phyloP scores from a whole-genome alignment of 2,113 vertebrate species.

The Eurystomus gularis region DNA sequence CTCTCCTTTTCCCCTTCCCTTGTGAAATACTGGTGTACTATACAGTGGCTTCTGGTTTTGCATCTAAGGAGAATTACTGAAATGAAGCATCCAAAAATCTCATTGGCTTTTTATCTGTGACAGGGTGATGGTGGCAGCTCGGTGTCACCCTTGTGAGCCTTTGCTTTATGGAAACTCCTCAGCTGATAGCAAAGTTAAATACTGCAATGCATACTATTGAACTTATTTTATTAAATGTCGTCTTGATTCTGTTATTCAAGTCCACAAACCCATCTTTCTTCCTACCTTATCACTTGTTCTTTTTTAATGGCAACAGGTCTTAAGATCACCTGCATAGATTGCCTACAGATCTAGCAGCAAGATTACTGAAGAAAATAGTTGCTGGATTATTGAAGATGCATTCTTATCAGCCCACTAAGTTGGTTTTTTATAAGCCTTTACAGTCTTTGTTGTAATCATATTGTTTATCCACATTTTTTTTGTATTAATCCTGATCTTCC shows the following conservation, averaged over 20 bases:
- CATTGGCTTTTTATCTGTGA: neutral
- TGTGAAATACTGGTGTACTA: neutral
- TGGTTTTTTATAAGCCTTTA: neutral
- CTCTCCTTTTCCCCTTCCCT: neutral
- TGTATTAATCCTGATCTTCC: neutral
- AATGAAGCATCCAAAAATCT: neutral
- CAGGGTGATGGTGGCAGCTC: neutral
- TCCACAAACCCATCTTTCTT: neutral
- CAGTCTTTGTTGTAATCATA: neutral
- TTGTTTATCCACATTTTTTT: neutral
- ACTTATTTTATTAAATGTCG: neutral
- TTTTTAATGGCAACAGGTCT: neutral
- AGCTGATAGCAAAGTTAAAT: neutral
- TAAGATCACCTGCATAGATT: neutral
- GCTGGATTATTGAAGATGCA: neutral
- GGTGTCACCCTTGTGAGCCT: neutral
- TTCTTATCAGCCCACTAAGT: neutral
- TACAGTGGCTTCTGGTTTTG: neutral
- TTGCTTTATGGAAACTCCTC: neutral
- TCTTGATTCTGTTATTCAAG: neutral
- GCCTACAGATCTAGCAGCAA: neutral
- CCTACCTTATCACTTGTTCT: neutral
- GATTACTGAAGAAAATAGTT: neutral
- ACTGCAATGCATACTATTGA: neutral
- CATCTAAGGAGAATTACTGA: neutral